Conservation (phyloP, 2,888 invertebrate species). For the Nasonovia ribisnigri region DNA sequence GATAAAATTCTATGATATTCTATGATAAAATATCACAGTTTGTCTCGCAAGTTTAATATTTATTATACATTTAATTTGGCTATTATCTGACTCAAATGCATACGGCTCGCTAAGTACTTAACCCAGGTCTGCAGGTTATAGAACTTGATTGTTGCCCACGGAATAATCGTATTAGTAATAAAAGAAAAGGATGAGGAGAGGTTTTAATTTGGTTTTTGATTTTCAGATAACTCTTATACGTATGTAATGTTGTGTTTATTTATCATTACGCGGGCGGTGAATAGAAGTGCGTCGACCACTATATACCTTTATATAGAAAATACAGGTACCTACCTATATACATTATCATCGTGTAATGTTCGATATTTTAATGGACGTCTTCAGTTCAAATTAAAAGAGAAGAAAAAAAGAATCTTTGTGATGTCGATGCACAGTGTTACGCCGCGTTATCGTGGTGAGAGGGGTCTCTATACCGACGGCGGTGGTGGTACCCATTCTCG, state of each 20-base stretch:
- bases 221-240: neutral
- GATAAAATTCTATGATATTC: no score
- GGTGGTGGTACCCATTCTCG: slow-evolving; percentile 27
- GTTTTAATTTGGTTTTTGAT: neutral
- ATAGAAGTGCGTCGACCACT: neutral
- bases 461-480: neutral
- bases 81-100: neutral
- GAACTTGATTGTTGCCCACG: neutral
- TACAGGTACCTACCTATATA: neutral
- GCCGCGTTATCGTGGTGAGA: slow-evolving; percentile 49
- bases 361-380: slow-evolving; percentile 26
- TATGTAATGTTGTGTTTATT: neutral
- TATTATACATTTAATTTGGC: neutral
- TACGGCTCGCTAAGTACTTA: neutral
- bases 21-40: no score
- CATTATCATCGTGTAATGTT: neutral
- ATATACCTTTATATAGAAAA: neutral
- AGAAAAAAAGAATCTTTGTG: slow-evolving; percentile 6
- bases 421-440: slow-evolving; percentile 22
- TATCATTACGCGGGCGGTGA: neutral
- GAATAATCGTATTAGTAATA: neutral
- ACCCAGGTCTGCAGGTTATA: neutral
- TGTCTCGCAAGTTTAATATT: no score
- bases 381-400: neutral
- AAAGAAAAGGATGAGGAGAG: neutral